These are phyloP conservation scores for Bugula neritina DNA, from an alignment of 2,888 invertebrate genomes.

Conservation along the genomic window DNA sequence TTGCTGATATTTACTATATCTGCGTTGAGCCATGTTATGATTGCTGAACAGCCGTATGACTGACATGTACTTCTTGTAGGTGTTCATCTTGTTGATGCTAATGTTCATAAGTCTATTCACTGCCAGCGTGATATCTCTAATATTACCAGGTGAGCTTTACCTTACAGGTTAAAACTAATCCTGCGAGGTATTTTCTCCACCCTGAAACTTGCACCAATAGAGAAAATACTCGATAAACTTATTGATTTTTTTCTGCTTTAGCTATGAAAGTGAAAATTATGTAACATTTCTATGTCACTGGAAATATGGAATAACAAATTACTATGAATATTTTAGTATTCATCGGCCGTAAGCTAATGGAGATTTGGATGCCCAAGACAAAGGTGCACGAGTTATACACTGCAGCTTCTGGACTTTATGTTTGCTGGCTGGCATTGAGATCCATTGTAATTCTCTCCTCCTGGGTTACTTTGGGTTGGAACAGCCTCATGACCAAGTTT, in stretches of 20 bases:
- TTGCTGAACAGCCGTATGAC: background rate
- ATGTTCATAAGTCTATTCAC: conserved; percentile 79
- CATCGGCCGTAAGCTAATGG: conserved; percentile 81
- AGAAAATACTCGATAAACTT: too few species aligned
- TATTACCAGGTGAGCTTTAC: conserved; percentile 64
- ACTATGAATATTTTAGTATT: conserved; percentile 63
- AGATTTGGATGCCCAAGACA: conserved; percentile 69
- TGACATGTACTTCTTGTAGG: conserved; percentile 41
- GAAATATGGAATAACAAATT: too few species aligned
- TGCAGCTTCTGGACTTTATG: conserved; percentile 86
- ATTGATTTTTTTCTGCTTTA: too few species aligned
- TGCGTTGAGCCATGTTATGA: too few species aligned
- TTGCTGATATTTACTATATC: too few species aligned
- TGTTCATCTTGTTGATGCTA: conserved; percentile 62
- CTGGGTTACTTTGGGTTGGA: conserved; percentile 83
- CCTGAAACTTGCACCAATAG: too few species aligned
- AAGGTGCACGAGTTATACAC: conserved; percentile 90
- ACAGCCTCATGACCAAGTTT: conserved; percentile 55
- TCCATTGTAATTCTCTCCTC: conserved; percentile 73
- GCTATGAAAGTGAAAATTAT: too few species aligned
- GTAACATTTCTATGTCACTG: too few species aligned
- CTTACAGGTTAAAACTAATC: background rate
- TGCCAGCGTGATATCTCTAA: conserved; percentile 75
- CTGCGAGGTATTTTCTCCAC: too few species aligned
- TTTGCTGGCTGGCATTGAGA: conserved; percentile 86